Base-by-base conservation (phyloP, 2,113 vertebrate genomes). In the Burhinus bistriatus region DNA sequence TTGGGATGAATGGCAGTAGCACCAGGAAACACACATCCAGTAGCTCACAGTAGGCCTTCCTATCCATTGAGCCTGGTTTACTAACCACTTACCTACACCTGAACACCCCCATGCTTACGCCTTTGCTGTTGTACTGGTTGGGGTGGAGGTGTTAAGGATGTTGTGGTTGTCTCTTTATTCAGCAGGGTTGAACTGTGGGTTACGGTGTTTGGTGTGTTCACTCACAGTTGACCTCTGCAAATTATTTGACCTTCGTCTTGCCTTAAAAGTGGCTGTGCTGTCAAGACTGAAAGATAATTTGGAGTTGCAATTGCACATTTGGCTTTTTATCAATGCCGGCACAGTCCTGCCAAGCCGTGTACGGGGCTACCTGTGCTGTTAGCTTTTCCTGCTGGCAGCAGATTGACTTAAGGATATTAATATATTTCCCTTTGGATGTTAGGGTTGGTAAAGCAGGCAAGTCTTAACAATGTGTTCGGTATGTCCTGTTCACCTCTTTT, bases 31-130 rank as follows among this genome's bases (percentile, higher is more conserved):
- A 3, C 51, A 1, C 32, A 4, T 15, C 22, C 40, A 29, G 71
- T 21, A 72, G 38, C 47, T 51, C 22, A 1, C 34, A 1, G 38
- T 3, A 4, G 65, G n/a, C 45, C 29, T 14, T n/a, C 16, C 29
- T 51, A 0, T 6, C 34, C 29, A 9, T 2, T 32, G 54, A 4
- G 15, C n/a, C 47, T 12, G 71, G 0, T 4, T 49, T 55, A 5
- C 17, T 29, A 13, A 12, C 10, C 30, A 5, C 42, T 18, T 47
- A 15, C 73, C 49, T 36, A 0, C 25, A 1, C 9, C 75, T 44
- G 64, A 15, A 20, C 27, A 7, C 21, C 45, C 34, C 27, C 4
- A 0, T 10, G 1, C 57, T 40, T 11, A 0, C 12, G 1, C 7
- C 54, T 45, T 27, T 13, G 16, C 32, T 16, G 15, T 30, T 20